Base-by-base conservation (phyloP, 2,797 vertebrate genomes). In the Muraenolepis orangiensis region DNA sequence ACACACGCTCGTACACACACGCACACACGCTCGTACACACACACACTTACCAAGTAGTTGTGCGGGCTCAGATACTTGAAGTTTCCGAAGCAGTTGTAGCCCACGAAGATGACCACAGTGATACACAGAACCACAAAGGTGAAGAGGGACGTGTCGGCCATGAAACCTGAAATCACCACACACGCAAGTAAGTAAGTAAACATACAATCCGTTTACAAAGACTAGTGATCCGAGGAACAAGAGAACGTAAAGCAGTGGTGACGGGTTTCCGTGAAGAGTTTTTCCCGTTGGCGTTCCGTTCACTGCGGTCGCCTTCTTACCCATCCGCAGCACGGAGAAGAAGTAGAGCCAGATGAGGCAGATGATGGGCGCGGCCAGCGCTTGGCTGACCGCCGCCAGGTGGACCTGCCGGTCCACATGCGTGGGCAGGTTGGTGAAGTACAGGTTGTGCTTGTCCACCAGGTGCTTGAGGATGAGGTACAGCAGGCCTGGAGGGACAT, bases 341-440 rank as follows among this genome's bases (percentile, higher is more conserved):
- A 98, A 98, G 74, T 94, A 97, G 30, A 99, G 94, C 96, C 97
- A 99, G 82, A 98, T 95, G 4, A 99, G 93, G 84, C 96, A 98
- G 81, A 99, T 94, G 84, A 99, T 98, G 66, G 98, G 98, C 0
- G 98, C 98, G 0, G 96, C 94, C 76, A 98, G 80, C 1, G 96
- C 96, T 91, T 98, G 96, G 85, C 93, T 96, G 84, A 99, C 96
- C 2, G 97, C 98, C 20, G 90, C 94, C 10, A 96, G 89, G 88
- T 99, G 98, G 75, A 98, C 96, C 73, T 93, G 92, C 61, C 90
- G 91, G 84, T 98, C 95, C 61, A 99, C 91, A 74, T 94, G 94
- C 42, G 96, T 92, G 0, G 98, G 97, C 38, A 99, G 91, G 85
- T 95, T 99, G 0, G 94, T 94, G 0, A 96, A 99, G 89, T 95